Conservation (phyloP, 2,888 invertebrate genomes). For the Pemphredon lugubris region DNA sequence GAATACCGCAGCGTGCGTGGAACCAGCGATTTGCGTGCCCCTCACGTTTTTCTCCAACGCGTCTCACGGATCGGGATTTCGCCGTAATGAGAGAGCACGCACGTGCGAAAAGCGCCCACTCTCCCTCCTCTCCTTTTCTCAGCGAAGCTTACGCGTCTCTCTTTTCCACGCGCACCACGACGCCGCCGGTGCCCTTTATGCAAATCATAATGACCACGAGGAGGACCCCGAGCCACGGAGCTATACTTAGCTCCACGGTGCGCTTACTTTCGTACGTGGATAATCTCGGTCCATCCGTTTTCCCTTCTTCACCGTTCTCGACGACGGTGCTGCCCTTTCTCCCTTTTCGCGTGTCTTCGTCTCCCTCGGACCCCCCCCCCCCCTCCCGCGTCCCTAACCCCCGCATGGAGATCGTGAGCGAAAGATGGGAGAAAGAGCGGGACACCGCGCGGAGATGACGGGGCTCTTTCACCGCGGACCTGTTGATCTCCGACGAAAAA, state of each 20-base stretch:
- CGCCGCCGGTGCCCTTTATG: conserved; percentile 62
- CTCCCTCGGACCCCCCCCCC: not conserved
- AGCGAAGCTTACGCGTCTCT: conserved; percentile 32
- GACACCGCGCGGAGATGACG: conserved; percentile 61
- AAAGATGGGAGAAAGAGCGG: conserved; percentile 43
- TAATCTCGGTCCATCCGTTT: conserved; percentile 48
- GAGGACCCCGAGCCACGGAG: conserved; percentile 59
- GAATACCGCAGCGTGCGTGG: conserved; percentile 48
- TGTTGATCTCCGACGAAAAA: conserved; percentile 67
- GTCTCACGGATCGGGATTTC: conserved; percentile 73
- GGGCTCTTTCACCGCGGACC: conserved; percentile 57
- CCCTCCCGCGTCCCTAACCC: not conserved
- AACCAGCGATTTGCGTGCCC: conserved; percentile 75
- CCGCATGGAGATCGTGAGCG: conserved; percentile 45
- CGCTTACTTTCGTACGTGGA: conserved; percentile 58
- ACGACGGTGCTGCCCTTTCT: no score
- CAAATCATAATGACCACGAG: conserved; percentile 67
- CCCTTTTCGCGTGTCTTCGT: conserved; percentile 14
- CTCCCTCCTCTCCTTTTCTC: conserved; percentile 22
- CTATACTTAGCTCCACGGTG: conserved; percentile 54
- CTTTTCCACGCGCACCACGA: conserved; percentile 23
- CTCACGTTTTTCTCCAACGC: conserved; percentile 76
- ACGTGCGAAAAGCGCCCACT: conserved; percentile 63
- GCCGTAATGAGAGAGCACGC: conserved; percentile 77
- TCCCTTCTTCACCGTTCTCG: conserved; percentile 34